Percentiles rank a stretch among this genome's conserved stretches.
These are phyloP conservation scores for Phenganax marumi DNA, from an alignment of 92 coral and sea anemone species.

Conservation along the genomic window DNA sequence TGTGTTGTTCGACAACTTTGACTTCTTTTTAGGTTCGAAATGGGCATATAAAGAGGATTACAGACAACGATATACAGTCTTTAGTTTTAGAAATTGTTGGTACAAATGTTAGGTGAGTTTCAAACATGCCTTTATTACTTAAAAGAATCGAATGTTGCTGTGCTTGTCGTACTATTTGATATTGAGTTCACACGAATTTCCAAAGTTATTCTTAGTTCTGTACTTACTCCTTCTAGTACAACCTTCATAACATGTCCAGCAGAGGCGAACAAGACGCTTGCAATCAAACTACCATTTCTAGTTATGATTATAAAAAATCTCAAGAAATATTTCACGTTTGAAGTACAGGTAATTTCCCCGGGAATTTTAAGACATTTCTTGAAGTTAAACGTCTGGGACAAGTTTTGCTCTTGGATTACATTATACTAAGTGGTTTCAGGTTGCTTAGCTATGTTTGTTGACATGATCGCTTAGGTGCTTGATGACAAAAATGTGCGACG, in stretches of 20 bases:
- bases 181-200: too few relatives aligned
- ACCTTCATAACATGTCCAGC: slow-evolving; percentile 96
- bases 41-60: slow-evolving; percentile 98
- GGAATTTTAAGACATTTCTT: too few relatives aligned
- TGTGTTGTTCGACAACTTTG: slow-evolving; percentile 19
- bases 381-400: background rate
- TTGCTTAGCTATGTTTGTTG: slow-evolving; percentile 73
- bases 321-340: slow-evolving; percentile 99
- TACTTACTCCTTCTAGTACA: slow-evolving; percentile 64
- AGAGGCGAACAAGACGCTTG: slow-evolving; percentile 89
- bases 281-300: slow-evolving; percentile 96
- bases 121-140: background rate
- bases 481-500: slow-evolving; percentile 99
- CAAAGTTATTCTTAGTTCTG: background rate
- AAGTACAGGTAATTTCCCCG: slow-evolving; percentile 76
- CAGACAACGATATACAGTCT: slow-evolving; percentile 95
- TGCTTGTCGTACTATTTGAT: background rate
- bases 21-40: slow-evolving; percentile 71
- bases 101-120: slow-evolving; percentile 92
- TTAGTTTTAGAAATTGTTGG: slow-evolving; percentile 95
- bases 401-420: background rate
- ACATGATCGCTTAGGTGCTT: slow-evolving; percentile 86
- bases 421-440: slow-evolving; percentile 19
- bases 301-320: slow-evolving; percentile 98
- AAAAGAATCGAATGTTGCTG: too few relatives aligned